These are phyloP conservation scores for Scomber japonicus DNA, from an alignment of 2,113 vertebrate genomes.

Conservation along the genomic window DNA sequence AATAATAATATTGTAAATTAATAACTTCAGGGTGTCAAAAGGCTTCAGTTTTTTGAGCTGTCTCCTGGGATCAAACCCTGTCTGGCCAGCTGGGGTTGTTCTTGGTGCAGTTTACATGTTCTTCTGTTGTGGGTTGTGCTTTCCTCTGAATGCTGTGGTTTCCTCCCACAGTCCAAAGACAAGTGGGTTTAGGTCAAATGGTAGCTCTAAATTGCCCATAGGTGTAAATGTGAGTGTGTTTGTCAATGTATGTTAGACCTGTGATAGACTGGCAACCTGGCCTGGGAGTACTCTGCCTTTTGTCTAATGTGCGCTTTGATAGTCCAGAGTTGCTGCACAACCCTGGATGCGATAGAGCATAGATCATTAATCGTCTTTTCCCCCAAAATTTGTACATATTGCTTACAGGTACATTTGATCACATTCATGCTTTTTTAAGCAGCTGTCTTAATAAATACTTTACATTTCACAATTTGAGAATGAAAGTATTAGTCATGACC, in stretches of 20 bases:
- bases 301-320: background rate
- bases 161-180: background rate
- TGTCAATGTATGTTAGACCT: background rate
- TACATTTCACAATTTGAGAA: conserved; percentile 31
- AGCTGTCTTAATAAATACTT: background rate
- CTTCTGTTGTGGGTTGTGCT: too few species aligned
- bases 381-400: background rate
- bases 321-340: too few species aligned
- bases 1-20: conserved; percentile 11
- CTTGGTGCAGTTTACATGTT: too few species aligned
- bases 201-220: background rate
- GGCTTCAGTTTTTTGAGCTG: background rate
- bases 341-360: background rate
- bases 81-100: too few species aligned
- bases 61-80: too few species aligned
- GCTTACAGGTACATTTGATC: background rate
- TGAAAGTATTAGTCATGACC: conserved; percentile 10
- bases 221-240: background rate
- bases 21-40: background rate
- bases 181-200: background rate
- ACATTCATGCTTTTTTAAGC: conserved; percentile 3
- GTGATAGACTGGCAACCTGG: background rate
- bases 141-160: too few species aligned
- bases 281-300: background rate
- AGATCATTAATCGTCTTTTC: too few species aligned